These are phyloP conservation scores for Diaprepes abbreviatus DNA, from an alignment of 2,888 invertebrate genomes.

Conservation along the genomic window DNA sequence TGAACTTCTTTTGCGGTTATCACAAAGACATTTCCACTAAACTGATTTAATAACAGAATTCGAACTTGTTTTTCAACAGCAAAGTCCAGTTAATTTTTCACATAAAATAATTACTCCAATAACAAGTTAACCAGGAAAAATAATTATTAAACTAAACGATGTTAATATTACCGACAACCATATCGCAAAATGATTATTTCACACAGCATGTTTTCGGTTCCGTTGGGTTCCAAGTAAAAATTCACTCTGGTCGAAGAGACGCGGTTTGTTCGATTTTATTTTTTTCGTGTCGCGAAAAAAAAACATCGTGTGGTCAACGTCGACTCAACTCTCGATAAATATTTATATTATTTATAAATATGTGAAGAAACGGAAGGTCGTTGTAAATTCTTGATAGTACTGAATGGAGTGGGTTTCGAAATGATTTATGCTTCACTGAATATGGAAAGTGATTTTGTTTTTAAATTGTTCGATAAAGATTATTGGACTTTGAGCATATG, in stretches of 20 bases:
- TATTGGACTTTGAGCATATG: no score
- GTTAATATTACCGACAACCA: background rate
- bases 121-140: background rate
- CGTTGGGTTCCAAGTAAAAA: constrained; percentile 7
- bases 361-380: background rate
- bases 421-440: no score
- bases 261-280: background rate
- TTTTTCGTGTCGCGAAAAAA: background rate
- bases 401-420: no score
- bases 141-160: background rate
- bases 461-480: no score
- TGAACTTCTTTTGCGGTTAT: no score
- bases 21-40: no score
- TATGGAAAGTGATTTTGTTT: no score
- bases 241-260: background rate
- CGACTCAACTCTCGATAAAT: background rate
- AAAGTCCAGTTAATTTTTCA: background rate
- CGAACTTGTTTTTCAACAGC: no score
- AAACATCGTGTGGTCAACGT: background rate
- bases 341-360: constrained; percentile 6
- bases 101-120: background rate
- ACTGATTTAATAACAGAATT: no score
- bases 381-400: background rate
- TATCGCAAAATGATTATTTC: background rate
- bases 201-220: background rate